A percentile compares a stretch with the other conserved stretches of the same genome.
phyloP scores from a whole-genome alignment of 2,113 vertebrate genomes.

The Albula glossodonta region DNA sequence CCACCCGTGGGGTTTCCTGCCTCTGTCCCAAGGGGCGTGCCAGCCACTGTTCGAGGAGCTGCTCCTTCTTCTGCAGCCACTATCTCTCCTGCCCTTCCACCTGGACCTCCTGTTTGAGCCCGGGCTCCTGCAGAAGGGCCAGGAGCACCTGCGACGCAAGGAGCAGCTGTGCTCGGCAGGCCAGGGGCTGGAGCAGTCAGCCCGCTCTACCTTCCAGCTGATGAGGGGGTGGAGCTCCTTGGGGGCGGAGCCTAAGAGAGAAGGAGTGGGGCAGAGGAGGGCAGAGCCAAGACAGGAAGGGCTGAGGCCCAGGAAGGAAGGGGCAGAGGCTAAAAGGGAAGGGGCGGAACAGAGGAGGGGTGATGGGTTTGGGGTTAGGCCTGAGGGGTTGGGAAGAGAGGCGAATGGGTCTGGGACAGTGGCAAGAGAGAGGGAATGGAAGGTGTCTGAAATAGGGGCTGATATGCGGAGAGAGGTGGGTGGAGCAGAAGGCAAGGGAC shows the following conservation, averaged over 20 bases:
- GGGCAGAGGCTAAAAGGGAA: slow-evolving; percentile 47
- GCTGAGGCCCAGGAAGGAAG: slow-evolving; percentile 38
- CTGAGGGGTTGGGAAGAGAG: neutral
- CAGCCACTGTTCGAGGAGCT: slow-evolving; percentile 87
- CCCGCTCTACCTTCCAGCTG: slow-evolving; percentile 90
- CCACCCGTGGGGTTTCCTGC: slow-evolving; percentile 86
- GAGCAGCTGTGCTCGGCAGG: slow-evolving; percentile 84
- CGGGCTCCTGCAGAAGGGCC: slow-evolving; percentile 82
- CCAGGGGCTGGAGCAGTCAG: slow-evolving; percentile 77
- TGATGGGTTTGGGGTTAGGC: neutral
- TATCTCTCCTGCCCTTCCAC: slow-evolving; percentile 92
- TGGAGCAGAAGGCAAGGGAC: slow-evolving; percentile 47
- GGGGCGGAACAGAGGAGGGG: slow-evolving; percentile 22
- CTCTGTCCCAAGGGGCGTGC: slow-evolving; percentile 81
- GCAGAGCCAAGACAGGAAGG: neutral
- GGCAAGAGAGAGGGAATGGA: neutral
- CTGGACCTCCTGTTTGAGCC: slow-evolving; percentile 92
- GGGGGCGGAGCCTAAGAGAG: slow-evolving; percentile 58
- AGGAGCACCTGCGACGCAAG: slow-evolving; percentile 85
- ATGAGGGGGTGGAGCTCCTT: slow-evolving; percentile 74
- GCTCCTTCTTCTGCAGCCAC: slow-evolving; percentile 89
- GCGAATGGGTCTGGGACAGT: slow-evolving; percentile 9
- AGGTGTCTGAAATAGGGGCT: slow-evolving; percentile 30
- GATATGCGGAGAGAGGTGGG: slow-evolving; percentile 40
- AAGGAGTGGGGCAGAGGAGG: slow-evolving; percentile 30